Conservation (phyloP, 2,888 invertebrate species). For the Altica lythri region DNA sequence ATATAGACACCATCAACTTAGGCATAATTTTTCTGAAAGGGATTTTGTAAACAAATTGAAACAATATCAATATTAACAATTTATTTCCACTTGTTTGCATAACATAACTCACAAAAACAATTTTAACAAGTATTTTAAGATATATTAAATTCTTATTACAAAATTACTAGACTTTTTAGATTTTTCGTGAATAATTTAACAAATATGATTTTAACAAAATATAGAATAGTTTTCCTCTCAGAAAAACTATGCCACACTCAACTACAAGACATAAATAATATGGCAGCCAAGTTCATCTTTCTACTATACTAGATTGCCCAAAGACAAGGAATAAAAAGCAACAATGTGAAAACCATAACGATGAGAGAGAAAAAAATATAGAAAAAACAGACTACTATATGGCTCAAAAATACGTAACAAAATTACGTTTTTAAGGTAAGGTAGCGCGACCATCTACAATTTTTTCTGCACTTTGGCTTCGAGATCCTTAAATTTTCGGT, state of each 20-base stretch:
- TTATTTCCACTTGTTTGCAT: too few species aligned
- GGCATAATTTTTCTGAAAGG: conserved; percentile 19
- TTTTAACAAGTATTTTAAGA: too few species aligned
- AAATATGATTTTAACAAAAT: too few species aligned
- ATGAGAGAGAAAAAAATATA: conserved; percentile 24
- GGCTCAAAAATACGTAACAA: conserved; percentile 33
- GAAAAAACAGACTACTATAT: conserved; percentile 32
- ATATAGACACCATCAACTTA: conserved; percentile 14
- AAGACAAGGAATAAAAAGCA: conserved; percentile 22
- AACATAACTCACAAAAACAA: too few species aligned
- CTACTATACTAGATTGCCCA: conserved; percentile 27
- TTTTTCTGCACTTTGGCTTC: conserved; percentile 44
- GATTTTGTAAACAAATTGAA: too few species aligned
- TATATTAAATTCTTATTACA: too few species aligned
- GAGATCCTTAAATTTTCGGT: conserved; percentile 39
- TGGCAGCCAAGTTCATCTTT: conserved; percentile 17
- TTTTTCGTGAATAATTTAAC: too few species aligned
- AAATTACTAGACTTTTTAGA: too few species aligned
- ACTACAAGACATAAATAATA: conserved; percentile 20
- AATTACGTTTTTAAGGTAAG: conserved; percentile 45
- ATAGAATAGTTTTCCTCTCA: background rate
- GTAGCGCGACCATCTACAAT: conserved; percentile 47
- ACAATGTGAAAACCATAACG: conserved; percentile 15
- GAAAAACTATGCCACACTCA: conserved; percentile 16
- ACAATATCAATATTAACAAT: too few species aligned